Evolutionary conservation across 2,888 invertebrate species (phyloP).

Genomic region (Tenthredo notha): DNA sequence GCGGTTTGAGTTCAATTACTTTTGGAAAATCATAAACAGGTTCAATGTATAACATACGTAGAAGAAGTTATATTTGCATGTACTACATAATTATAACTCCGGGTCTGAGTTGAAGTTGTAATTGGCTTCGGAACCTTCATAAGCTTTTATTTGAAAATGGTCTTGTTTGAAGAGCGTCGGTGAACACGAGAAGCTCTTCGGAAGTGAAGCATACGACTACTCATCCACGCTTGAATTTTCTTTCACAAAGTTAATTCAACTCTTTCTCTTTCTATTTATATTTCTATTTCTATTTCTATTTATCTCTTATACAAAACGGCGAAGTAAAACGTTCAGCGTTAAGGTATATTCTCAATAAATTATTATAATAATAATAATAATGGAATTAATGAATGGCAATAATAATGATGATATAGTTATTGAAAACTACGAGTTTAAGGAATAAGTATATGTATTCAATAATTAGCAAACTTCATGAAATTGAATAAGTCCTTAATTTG

Average conservation of each 20-base stretch:
- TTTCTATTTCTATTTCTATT: neutral
- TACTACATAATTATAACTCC: conserved; percentile 13
- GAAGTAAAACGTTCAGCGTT: neutral
- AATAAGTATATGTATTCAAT: neutral
- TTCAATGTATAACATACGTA: neutral
- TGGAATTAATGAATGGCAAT: neutral
- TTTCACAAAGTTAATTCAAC: neutral
- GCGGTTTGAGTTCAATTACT: too few species aligned
- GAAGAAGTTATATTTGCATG: conserved; percentile 26
- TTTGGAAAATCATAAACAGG: too few species aligned
- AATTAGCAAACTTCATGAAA: neutral
- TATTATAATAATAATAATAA: neutral
- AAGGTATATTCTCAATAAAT: neutral
- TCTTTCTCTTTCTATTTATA: neutral
- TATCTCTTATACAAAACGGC: neutral
- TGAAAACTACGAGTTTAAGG: neutral
- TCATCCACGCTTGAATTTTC: neutral
- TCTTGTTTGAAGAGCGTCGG: neutral
- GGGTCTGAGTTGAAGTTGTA: conserved; percentile 21
- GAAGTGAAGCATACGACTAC: neutral
- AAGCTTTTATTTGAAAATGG: conserved; percentile 35
- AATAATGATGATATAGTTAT: neutral
- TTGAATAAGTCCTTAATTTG: neutral
- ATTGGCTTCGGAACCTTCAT: conserved; percentile 26
- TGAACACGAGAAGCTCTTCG: neutral